Evolutionary conservation across 2,113 vertebrate genomes (phyloP), one percentile per base, ranked within the genome.

Genomic region (Fregata magnificens): DNA sequence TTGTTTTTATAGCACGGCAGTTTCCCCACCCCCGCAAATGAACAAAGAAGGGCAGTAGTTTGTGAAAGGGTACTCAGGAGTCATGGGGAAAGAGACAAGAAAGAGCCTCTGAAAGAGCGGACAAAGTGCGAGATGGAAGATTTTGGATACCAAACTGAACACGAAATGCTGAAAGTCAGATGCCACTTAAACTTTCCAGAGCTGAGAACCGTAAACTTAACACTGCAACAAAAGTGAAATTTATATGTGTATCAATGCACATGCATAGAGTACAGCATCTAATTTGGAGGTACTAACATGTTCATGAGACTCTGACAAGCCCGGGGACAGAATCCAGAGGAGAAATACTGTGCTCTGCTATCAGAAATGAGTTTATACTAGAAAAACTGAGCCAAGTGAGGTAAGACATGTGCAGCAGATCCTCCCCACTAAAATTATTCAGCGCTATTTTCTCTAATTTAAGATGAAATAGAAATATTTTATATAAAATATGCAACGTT

Each of bases 341-440:
- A 69, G 31, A 74, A 86, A 73, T 34, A 26, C 6, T 40, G 9
- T 42, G 11, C 8, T 77, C 5, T 44, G 26, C 17, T 56, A 15
- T 19, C 16, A 82, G 21, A 79, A 6, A 4, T 44, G 17, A 87
- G 32, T 11, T 78, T 42, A 31, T 11, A n/a, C 2, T 0, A 0
- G 26, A 90, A 93, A 74, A 85, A 79, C 3, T 11, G 31, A 77
- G 24, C 12, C 32, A 77, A 44, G 9, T 26, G 42, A 67, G 13
- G 7, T 13, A 87, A 86, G 20, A 92, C 0, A 17, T 3, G 5
- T 26, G 16, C 28, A 62, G 16, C 22, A 77, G 56, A 70, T 2
- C 20, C 4, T 6, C 18, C 2, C 6, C 8, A 12, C 20, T 31
- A 58, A n/a, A 80, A 61, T 42, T 42, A 47, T 9, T 59, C n/a